phyloP scores from a whole-genome alignment of 2,797 vertebrate genomes.

The Rousettus madagascariensis region DNA sequence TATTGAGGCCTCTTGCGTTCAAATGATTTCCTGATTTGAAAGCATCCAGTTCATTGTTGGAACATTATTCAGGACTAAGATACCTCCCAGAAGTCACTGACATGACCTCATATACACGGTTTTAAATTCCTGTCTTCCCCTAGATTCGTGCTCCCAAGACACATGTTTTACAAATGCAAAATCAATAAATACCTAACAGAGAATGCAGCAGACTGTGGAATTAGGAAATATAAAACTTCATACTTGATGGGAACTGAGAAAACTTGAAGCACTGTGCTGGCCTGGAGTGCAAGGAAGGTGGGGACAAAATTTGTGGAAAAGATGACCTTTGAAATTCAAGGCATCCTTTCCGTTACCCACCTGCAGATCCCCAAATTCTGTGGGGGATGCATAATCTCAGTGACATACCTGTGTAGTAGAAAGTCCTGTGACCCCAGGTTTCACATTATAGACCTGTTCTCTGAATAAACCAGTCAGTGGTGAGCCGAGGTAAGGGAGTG shows the following conservation, averaged over 20 bases:
- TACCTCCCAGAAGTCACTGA: neutral
- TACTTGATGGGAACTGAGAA: neutral
- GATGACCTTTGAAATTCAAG: neutral
- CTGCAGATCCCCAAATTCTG: neutral
- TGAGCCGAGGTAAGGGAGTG: neutral
- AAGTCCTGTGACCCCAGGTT: neutral
- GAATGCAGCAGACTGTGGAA: neutral
- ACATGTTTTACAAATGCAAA: neutral
- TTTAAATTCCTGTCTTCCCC: neutral
- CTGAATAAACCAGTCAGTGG: neutral
- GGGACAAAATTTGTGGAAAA: neutral
- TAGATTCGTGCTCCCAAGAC: neutral
- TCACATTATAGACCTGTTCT: neutral
- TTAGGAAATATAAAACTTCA: neutral
- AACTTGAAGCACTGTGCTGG: neutral
- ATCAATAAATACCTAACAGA: neutral
- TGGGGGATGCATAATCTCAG: neutral
- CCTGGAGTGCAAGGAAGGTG: neutral
- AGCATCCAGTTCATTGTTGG: neutral
- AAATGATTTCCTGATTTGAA: neutral
- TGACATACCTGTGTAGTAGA: rapidly evolving
- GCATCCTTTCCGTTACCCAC: rapidly evolving
- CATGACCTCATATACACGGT: neutral
- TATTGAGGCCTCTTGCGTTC: neutral
- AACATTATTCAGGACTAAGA: neutral